A percentile compares a stretch with the other conserved stretches of the same genome.
phyloP scores from a whole-genome alignment of 1,140 invertebrate genomes.

The Doryteuthis pealeii region DNA sequence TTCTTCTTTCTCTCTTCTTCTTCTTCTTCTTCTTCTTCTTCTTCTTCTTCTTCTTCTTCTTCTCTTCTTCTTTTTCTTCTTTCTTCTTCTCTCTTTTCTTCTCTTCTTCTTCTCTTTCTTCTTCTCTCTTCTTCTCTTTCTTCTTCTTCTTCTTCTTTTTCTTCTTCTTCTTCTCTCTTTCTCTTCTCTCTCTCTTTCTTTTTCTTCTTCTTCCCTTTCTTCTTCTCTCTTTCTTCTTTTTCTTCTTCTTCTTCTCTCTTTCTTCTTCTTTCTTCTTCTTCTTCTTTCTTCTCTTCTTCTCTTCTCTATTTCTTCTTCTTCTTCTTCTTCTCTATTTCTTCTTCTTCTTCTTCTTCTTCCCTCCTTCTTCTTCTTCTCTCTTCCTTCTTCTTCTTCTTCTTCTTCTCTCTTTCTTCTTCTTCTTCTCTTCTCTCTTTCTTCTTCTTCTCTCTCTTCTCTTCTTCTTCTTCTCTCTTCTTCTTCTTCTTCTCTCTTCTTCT shows the following conservation, averaged over 20 bases:
- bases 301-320: not conserved
- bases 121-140: not conserved
- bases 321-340: not conserved
- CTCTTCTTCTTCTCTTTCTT: not conserved
- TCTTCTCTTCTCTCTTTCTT: not conserved
- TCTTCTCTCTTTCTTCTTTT: not conserved
- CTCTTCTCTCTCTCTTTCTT: not conserved
- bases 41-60: not conserved
- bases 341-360: not conserved
- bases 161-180: not conserved
- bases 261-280: not conserved
- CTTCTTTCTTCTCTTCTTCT: not conserved
- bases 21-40: not conserved
- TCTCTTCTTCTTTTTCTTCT: not conserved
- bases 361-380: not conserved
- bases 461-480: no score
- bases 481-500: no score
- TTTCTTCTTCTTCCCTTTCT: not conserved
- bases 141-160: not conserved
- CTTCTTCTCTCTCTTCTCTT: not conserved
- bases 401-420: not conserved
- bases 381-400: not conserved
- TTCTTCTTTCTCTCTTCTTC: not conserved
- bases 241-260: not conserved
- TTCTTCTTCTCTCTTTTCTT: not conserved